Percentiles rank a stretch among this genome's conserved stretches.
Conservation (phyloP, 2,797 vertebrate species). For the Odontamblyopus lacepedii region DNA sequence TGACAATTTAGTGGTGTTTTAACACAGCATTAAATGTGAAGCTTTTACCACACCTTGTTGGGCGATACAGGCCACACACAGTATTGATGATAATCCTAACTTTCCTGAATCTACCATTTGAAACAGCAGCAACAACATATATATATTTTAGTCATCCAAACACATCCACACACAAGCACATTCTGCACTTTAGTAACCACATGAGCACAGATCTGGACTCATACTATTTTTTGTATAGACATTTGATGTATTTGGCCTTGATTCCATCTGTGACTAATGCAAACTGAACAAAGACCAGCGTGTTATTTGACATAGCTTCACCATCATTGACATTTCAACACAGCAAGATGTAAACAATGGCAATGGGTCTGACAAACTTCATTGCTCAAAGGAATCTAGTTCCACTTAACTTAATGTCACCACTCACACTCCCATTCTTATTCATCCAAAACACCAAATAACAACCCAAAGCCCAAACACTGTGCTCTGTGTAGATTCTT, state of each 20-base stretch:
- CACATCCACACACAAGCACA: background rate
- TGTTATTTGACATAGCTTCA: conserved; percentile 17
- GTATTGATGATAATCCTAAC: background rate
- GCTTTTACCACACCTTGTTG: background rate
- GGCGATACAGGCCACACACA: background rate
- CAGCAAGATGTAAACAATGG: conserved; percentile 41
- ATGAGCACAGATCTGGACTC: background rate
- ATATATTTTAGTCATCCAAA: background rate
- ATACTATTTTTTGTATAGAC: background rate
- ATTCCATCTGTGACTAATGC: background rate
- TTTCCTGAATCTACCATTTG: background rate
- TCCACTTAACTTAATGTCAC: conserved; percentile 63
- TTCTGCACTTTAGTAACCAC: background rate
- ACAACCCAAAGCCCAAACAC: conserved; percentile 63
- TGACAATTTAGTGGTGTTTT: background rate
- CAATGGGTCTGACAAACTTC: conserved; percentile 51
- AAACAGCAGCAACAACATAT: background rate
- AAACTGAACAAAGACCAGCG: background rate
- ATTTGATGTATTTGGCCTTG: conserved; percentile 1
- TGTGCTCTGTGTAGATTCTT: conserved; percentile 64
- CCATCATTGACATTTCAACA: conserved; percentile 49
- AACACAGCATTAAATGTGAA: background rate
- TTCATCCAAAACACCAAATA: conserved; percentile 66
- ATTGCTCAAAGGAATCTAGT: conserved; percentile 58
- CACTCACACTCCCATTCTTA: conserved; percentile 36